Conservation (phyloP, 2,888 invertebrate species). For the Phalera bucephala region DNA sequence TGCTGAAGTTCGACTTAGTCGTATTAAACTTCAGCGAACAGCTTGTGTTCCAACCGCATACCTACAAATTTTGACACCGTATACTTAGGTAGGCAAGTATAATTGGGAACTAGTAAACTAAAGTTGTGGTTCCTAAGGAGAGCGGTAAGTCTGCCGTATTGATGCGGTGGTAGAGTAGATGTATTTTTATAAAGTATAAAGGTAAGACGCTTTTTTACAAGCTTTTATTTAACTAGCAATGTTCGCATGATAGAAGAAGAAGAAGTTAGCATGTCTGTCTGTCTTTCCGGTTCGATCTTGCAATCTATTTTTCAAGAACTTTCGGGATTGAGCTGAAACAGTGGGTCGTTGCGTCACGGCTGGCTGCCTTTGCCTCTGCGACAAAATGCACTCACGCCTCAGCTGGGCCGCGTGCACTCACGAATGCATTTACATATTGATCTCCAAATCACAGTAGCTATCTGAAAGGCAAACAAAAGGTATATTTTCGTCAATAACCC, state of each 20-base stretch:
- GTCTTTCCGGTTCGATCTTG: too few relatives aligned
- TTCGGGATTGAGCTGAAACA: too few relatives aligned
- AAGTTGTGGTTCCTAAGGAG: neutral
- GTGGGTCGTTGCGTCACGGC: constrained; percentile 46
- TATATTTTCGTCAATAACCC: constrained; percentile 45
- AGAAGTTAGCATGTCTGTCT: too few relatives aligned
- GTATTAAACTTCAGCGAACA: constrained; percentile 74
- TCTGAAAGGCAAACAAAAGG: constrained; percentile 60
- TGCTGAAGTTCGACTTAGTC: constrained; percentile 71
- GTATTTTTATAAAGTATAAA: too few relatives aligned
- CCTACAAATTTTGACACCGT: constrained; percentile 76
- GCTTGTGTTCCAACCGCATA: constrained; percentile 73
- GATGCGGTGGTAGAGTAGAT: too few relatives aligned
- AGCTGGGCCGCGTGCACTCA: constrained; percentile 53
- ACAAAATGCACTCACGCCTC: constrained; percentile 74
- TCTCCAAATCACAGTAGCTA: constrained; percentile 65
- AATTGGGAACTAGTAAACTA: constrained; percentile 38
- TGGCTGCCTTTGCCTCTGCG: constrained; percentile 58
- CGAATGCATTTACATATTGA: constrained; percentile 77
- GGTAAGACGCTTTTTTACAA: too few relatives aligned
- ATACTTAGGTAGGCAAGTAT: constrained; percentile 44
- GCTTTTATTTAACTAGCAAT: too few relatives aligned
- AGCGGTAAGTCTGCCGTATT: too few relatives aligned
- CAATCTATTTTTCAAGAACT: too few relatives aligned
- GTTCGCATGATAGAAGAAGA: too few relatives aligned